Evolutionary conservation across 1,140 invertebrate genomes (phyloP).

Genomic region (Drosophila pseudoobscura): DNA sequence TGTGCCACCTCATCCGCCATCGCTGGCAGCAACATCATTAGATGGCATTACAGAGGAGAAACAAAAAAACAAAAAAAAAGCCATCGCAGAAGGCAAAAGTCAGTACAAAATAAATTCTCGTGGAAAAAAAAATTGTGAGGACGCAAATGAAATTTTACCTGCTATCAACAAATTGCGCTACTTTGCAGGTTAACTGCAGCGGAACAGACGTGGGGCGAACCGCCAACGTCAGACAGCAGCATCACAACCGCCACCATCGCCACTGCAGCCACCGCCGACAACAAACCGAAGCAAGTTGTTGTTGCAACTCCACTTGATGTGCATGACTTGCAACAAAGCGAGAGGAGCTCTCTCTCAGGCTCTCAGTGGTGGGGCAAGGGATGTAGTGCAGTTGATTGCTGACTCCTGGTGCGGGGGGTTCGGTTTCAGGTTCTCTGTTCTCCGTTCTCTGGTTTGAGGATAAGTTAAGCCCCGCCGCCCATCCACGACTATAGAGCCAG

Average conservation of each 20-base stretch:
- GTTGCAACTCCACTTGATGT: conserved; percentile 64
- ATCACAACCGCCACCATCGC: conserved; percentile 17
- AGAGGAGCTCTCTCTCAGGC: conserved; percentile 4
- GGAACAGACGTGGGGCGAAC: conserved; percentile 60
- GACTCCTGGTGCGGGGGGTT: conserved; percentile 44
- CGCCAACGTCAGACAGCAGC: conserved; percentile 33
- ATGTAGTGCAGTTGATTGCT: conserved; percentile 62
- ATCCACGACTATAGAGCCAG: not conserved
- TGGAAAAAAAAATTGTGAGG: conserved; percentile 46
- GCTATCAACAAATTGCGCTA: conserved; percentile 82
- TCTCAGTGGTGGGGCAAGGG: conserved; percentile 9
- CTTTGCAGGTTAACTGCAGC: conserved; percentile 80
- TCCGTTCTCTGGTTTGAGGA: conserved; percentile 18
- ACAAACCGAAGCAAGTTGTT: conserved; percentile 21
- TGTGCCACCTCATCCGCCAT: conserved; percentile 5
- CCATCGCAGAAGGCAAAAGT: too few species aligned
- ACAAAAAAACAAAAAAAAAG: conserved; percentile 1
- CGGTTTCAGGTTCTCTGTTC: not conserved
- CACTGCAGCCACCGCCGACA: too few species aligned
- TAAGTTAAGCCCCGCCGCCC: conserved; percentile 3
- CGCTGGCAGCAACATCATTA: conserved; percentile 60
- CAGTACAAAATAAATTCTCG: not conserved
- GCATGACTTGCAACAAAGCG: conserved; percentile 79
- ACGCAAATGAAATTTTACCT: conserved; percentile 77
- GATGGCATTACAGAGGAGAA: conserved; percentile 47